Percentiles rank a stretch among this genome's conserved stretches.
Conservation (phyloP, 2,888 invertebrate species). For the Drosophila falleni region DNA sequence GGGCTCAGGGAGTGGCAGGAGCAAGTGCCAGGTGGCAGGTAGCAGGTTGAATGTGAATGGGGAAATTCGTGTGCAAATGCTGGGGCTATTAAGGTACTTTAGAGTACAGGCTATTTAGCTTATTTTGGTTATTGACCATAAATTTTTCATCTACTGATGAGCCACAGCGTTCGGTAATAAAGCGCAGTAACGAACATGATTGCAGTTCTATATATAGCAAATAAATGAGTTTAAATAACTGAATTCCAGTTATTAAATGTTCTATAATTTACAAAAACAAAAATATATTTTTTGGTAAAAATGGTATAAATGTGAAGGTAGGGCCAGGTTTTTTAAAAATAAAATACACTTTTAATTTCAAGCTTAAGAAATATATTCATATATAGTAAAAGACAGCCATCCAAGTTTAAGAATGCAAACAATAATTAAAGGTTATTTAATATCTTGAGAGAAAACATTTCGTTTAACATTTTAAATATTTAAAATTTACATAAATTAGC, state of each 20-base stretch:
- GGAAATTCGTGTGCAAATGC: constrained; percentile 6
- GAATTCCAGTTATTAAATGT: background rate
- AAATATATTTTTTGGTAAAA: too few relatives aligned
- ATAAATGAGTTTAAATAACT: background rate
- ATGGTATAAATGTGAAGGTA: too few relatives aligned
- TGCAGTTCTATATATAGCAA: background rate
- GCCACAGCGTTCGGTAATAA: background rate
- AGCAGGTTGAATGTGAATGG: background rate
- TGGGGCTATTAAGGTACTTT: constrained; percentile 1
- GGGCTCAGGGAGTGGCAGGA: background rate
- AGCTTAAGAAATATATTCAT: too few relatives aligned
- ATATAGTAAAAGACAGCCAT: too few relatives aligned
- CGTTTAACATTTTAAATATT: background rate
- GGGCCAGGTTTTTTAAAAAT: too few relatives aligned
- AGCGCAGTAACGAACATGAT: background rate
- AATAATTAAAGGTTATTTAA: too few relatives aligned
- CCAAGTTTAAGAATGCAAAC: too few relatives aligned
- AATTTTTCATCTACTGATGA: constrained; percentile 2
- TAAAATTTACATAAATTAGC: background rate
- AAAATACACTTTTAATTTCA: too few relatives aligned
- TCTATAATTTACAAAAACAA: too few relatives aligned
- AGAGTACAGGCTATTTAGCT: constrained; percentile 16
- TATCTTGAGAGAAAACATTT: too few relatives aligned
- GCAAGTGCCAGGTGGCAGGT: background rate
- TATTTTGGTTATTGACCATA: constrained; percentile 7